These are phyloP conservation scores for Cosmia pyralina DNA, from an alignment of 2,888 invertebrate genomes.

Conservation along the genomic window DNA sequence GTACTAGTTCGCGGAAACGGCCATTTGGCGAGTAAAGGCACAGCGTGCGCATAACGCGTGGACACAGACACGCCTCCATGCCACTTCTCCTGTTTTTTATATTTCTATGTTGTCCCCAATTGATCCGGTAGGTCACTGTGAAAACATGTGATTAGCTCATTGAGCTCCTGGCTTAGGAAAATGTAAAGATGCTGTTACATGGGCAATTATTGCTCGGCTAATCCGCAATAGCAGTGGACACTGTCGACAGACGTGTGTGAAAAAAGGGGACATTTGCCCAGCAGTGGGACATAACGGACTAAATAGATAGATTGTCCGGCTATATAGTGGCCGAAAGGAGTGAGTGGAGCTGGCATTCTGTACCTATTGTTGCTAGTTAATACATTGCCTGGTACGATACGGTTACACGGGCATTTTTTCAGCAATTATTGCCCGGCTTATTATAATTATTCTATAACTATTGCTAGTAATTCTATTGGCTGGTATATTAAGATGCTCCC, in stretches of 20 bases:
- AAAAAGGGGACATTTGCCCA: too few relatives aligned
- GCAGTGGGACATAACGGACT: neutral
- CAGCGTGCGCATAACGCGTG: too few relatives aligned
- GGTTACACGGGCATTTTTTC: neutral
- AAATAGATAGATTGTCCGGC: too few relatives aligned
- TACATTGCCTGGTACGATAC: too few relatives aligned
- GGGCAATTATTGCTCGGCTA: neutral
- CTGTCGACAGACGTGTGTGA: neutral
- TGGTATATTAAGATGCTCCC: neutral
- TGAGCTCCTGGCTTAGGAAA: conserved; percentile 4
- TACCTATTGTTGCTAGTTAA: too few relatives aligned
- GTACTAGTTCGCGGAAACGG: too few relatives aligned
- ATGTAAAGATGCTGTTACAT: neutral
- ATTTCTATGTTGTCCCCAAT: conserved; percentile 57
- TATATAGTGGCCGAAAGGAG: too few relatives aligned
- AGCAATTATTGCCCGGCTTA: neutral
- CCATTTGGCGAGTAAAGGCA: too few relatives aligned
- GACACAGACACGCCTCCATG: too few relatives aligned
- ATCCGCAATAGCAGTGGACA: neutral
- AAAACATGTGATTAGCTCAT: conserved; percentile 31
- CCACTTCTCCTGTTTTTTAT: too few relatives aligned
- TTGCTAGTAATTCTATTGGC: neutral
- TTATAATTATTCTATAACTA: neutral
- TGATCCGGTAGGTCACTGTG: conserved; percentile 23
- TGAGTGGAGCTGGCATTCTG: too few relatives aligned